phyloP scores from a whole-genome alignment of 2,797 vertebrate genomes.

The Anguilla obscura region DNA sequence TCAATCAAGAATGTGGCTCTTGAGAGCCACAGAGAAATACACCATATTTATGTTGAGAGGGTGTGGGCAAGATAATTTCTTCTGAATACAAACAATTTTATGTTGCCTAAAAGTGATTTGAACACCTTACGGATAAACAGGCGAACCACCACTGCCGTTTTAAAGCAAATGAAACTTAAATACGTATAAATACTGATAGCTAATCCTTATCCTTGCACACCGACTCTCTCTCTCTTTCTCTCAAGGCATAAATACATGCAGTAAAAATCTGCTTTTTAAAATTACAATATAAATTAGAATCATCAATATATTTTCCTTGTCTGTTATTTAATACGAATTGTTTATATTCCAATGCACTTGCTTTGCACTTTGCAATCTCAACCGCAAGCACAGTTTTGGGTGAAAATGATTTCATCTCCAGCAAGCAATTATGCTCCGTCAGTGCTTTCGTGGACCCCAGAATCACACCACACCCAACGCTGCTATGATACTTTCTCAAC shows the following conservation, averaged over 20 bases:
- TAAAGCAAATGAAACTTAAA: not conserved
- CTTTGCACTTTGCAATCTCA: conserved; percentile 16
- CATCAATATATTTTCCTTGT: not conserved
- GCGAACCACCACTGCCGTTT: not conserved
- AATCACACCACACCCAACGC: conserved; percentile 73
- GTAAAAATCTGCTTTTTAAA: conserved; percentile 18
- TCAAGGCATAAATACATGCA: conserved; percentile 46
- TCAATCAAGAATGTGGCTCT: conserved; percentile 71
- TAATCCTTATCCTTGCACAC: not conserved
- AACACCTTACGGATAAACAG: not conserved
- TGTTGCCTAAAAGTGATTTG: not conserved
- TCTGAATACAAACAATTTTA: not conserved
- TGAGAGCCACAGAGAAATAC: conserved; percentile 23
- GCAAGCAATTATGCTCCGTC: conserved; percentile 61
- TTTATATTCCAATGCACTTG: conserved; percentile 14
- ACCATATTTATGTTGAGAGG: conserved; percentile 4
- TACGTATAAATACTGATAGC: not conserved
- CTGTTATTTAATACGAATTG: not conserved
- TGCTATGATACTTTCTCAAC: conserved; percentile 54
- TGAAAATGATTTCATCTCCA: conserved; percentile 58
- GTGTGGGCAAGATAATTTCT: not conserved
- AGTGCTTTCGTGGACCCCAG: conserved; percentile 60
- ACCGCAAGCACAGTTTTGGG: conserved; percentile 42
- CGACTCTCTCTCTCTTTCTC: too few relatives aligned
- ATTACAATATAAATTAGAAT: not conserved